Evolutionary conservation across 2,113 vertebrate species (phyloP), one percentile per base, ranked within the genome.

Genomic region (Brachypteracias leptosomus): DNA sequence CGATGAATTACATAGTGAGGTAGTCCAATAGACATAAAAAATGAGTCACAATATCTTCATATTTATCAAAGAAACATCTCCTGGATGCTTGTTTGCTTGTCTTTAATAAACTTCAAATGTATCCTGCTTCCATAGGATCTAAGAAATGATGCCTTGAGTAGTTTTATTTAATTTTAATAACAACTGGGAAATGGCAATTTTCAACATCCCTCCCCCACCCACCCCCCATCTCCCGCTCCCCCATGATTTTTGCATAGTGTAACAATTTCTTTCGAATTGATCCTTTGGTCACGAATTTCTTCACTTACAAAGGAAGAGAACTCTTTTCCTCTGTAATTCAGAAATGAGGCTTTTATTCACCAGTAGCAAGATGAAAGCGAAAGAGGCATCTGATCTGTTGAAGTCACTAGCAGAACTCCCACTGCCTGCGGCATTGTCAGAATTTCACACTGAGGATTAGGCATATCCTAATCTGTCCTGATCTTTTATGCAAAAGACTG

Each of bases 391-490:
- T 94, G 81, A 44, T 83, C 76, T 86, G 6, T 33, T 89, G 75
- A 90, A 84, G 83, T 71, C 13, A 4, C 55, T 40, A 77, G 65
- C 38, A 90, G 85, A 93, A 54, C 47, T 88, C 82, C 72, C 72
- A 86, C 29, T 59, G 88, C 88, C 95, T 90, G 72, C 85, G 94
- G 95, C 88, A 36, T 11, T 66, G 79, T 67, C 42, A 71, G 92
- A 88, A 54, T 55, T 94, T 92, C 76, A 74, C 68, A 55, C 8
- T 25, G 24, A 90, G 92, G 65, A 67, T 92, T 79, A 86, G 85
- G 59, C 21, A 42, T 42, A 86, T 54, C 65, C 72, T 86, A 94
- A 94, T 92, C 83, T 88, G 29, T 66, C 51, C 31, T n/a, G 44
- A 82, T 91, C 88, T 94, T 94, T 77, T 51, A 80, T 74, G 79